Base-by-base conservation (phyloP, 2,888 invertebrate species). In the Lasioglossum zephyrum region DNA sequence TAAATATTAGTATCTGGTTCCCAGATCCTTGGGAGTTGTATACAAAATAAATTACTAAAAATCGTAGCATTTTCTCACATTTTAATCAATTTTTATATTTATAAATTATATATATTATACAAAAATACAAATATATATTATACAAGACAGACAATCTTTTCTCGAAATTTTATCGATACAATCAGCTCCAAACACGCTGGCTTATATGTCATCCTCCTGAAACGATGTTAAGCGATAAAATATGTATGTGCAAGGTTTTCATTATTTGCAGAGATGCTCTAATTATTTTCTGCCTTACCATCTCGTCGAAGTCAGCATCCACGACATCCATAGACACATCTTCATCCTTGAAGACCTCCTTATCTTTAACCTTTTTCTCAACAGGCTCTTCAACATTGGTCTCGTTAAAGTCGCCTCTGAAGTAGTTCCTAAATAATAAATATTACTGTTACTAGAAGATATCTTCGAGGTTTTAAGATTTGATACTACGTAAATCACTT, bases 241-340 rank as follows among this genome's bases (percentile, higher is more conserved):
- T 36, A 57, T 13, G 18, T 13, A 69, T 5, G 47, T n/a, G 8
- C 5, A 13, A 76, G 66, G 9, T 13, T 63, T 53, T 31, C 18
- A 26, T 49, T 63, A 63, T 22, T 8, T n/a, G n/a, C 8, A n/a
- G 9, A 57, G 57, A 8, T n/a, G 22, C 11, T 57, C n/a, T n/a
- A 57, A 26, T 60, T 63, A 63, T 26, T 13, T 73, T 9, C 53
- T 66, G 18, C 16, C 57, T 44, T 80, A 86, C 79, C 76, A 86
- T 11, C 1, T 76, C 73, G 22, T 88, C 88, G 0, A 82, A 8
- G 69, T 88, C 86, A 47, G 82, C n/a, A 18, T 88, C 84, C 13
- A 57, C 49, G 18, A 47, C 26, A 44, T 88, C 86, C 66, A 78
- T 13, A 39, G 26, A 39, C n/a, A 60, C 22, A 53, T 31, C 16